Evolutionary conservation across 2,113 vertebrate species (phyloP).

Genomic region (Rostratula benghalensis): DNA sequence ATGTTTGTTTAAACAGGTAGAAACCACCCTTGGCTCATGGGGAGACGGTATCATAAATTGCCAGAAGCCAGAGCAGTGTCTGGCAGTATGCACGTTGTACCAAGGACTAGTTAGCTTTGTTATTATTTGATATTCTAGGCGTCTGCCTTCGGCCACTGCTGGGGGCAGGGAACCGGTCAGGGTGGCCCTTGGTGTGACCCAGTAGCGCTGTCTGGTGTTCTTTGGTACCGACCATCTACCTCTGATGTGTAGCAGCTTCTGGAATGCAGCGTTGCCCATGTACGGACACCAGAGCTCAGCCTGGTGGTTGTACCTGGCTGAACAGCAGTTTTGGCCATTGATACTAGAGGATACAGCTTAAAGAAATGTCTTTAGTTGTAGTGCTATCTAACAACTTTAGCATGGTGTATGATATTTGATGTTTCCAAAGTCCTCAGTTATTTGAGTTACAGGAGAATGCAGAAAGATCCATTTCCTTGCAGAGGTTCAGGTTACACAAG

Average conservation of each 20-base stretch:
- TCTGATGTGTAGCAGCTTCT: background rate
- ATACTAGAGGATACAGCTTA: background rate
- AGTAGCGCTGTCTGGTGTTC: background rate
- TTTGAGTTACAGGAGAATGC: background rate
- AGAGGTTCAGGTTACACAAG: conserved; percentile 44
- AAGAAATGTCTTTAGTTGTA: background rate
- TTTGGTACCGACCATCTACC: accelerated
- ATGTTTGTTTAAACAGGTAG: background rate
- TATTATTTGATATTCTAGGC: background rate
- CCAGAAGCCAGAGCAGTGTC: background rate
- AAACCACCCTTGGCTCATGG: background rate
- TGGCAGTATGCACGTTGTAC: accelerated
- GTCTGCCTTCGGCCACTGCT: background rate
- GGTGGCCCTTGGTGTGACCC: background rate
- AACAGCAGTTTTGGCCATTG: background rate
- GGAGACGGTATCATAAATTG: background rate
- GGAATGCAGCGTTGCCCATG: background rate
- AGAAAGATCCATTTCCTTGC: conserved; percentile 45
- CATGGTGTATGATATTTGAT: background rate
- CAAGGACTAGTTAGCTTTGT: background rate
- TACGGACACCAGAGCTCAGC: background rate
- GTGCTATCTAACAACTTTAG: background rate
- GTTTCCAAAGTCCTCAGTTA: background rate
- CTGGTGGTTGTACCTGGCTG: background rate
- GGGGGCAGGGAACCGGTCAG: background rate